Percentiles rank a stretch among this genome's conserved stretches.
Evolutionary conservation across 2,797 vertebrate genomes (phyloP).

Genomic region (Sebastes flavidus): DNA sequence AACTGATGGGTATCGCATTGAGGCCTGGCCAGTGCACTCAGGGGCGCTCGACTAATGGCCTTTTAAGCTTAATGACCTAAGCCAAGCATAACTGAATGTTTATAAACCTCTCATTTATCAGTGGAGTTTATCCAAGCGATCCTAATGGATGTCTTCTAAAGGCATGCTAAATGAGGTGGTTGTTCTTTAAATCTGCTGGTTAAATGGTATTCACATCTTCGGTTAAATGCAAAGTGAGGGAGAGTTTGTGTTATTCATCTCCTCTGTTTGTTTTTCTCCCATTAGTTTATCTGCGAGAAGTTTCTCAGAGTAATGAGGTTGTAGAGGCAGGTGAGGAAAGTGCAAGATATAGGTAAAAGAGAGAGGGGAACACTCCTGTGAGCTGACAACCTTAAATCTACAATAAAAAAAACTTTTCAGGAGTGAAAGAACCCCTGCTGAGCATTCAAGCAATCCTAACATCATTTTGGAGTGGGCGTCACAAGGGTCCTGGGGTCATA

Average conservation of each 20-base stretch:
- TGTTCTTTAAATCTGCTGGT: conserved; percentile 58
- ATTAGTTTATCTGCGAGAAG: conserved; percentile 29
- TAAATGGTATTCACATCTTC: conserved; percentile 50
- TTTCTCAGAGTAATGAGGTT: conserved; percentile 7
- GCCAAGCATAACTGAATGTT: conserved; percentile 63
- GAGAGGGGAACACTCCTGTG: not conserved
- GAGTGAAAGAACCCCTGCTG: not conserved
- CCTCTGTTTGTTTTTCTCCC: conserved; percentile 35
- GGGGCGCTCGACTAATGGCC: conserved; percentile 61
- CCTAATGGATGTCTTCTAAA: conserved; percentile 57
- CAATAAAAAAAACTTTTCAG: not conserved
- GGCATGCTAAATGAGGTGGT: conserved; percentile 59
- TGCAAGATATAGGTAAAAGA: not conserved
- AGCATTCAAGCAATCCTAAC: not conserved
- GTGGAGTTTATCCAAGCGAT: conserved; percentile 52
- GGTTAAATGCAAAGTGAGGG: conserved; percentile 44
- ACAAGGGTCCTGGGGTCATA: conserved; percentile 6
- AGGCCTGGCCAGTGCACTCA: conserved; percentile 33
- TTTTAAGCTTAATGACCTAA: conserved; percentile 69
- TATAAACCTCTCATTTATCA: conserved; percentile 67
- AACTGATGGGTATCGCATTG: conserved; percentile 44
- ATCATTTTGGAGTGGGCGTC: not conserved
- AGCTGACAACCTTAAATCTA: not conserved
- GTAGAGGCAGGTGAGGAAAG: conserved; percentile 1
- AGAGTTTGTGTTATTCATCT: conserved; percentile 41